Evolutionary conservation across 2,797 vertebrate species (phyloP), one percentile per base, ranked within the genome.

Genomic region (Siniperca scherzeri): DNA sequence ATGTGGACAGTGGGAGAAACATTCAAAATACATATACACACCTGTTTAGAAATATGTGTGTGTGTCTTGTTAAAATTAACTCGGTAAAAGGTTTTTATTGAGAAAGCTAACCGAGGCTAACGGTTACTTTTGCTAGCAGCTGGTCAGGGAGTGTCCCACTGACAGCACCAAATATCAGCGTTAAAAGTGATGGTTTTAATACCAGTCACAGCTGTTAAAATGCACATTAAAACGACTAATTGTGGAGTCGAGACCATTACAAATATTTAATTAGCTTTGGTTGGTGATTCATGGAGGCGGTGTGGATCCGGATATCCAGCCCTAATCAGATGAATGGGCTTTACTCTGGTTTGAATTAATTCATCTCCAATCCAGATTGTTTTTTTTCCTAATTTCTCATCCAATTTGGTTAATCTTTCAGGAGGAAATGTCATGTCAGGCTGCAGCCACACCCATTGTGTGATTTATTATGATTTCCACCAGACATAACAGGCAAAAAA

Each of bases 141-240:
- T 40, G 78, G 50, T 17, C 73, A 74, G 91, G 91, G 92, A 93
- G 91, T 82, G 90, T 84, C 88, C 77, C 10, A 8, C 56, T 87
- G 80, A 77, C 84, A 65, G 72, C 69, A 30, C n/a, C 78, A 46
- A 12, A 70, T 4, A 14, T 12, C 27, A 70, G 70, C 16, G 7
- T 3, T 6, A 10, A 70, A 80, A 68, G 0, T 0, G 2, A 21
- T 3, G 3, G 0, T 64, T 65, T 53, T 33, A 64, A 2, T 0
- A 3, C 1, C 3, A 46, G 0, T 25, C 44, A 12, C 4, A 19
- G 3, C 25, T 22, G 0, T 13, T 50, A 40, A 72, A 78, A 82
- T n/a, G 0, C 5, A 11, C 12, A 61, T 74, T 52, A 11, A 69
- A 84, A 36, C 2, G 0, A 27, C 25, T 21, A 16, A 53, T 50